These are phyloP conservation scores for Ovis canadensis DNA, from an alignment of 2,113 vertebrate genomes.

Conservation along the genomic window DNA sequence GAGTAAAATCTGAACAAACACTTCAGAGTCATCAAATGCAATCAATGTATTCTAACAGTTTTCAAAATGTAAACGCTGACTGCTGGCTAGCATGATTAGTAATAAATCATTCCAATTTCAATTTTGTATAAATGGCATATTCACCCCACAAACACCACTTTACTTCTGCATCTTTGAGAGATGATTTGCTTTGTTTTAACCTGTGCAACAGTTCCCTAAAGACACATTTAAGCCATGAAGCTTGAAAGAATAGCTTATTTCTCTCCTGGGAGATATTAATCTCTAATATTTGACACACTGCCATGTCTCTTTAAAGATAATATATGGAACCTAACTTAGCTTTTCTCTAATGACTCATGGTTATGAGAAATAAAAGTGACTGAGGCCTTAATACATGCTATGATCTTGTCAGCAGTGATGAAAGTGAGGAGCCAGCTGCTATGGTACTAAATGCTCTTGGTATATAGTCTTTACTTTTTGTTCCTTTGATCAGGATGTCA, in stretches of 20 bases:
- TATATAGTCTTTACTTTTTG: background rate
- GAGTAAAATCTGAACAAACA: background rate
- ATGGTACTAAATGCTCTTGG: background rate
- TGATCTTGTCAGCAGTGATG: background rate
- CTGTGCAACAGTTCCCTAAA: background rate
- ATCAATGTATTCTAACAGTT: background rate
- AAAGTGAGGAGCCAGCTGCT: background rate
- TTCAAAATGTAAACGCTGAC: background rate
- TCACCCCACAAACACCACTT: background rate
- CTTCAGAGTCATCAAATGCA: background rate
- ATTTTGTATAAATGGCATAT: background rate
- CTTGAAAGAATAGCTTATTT: background rate
- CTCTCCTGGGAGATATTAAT: background rate
- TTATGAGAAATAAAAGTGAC: background rate
- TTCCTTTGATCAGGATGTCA: background rate
- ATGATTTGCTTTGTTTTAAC: background rate
- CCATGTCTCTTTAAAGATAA: background rate
- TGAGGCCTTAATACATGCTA: background rate
- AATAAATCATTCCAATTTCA: background rate
- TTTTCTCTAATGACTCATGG: background rate
- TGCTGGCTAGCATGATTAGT: background rate
- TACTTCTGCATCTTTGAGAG: background rate
- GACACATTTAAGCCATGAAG: background rate
- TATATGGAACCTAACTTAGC: background rate
- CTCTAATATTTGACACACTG: background rate